Conservation (phyloP, 2,888 invertebrate species). For the Acronicta psi region DNA sequence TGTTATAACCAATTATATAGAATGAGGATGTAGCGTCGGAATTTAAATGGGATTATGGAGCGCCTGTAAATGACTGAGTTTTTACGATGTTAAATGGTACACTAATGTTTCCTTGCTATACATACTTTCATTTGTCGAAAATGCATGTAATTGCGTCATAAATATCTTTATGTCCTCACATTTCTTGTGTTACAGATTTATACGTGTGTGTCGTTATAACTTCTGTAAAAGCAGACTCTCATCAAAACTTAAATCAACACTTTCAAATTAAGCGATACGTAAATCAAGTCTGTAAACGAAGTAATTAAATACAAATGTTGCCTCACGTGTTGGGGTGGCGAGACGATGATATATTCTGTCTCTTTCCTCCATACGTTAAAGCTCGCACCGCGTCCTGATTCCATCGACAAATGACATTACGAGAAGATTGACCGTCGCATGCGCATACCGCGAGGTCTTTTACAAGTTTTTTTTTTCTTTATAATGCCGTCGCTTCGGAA, state of each 20-base stretch:
- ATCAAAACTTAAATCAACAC: conserved; percentile 79
- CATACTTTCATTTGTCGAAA: conserved; percentile 43
- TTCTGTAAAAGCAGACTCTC: conserved; percentile 61
- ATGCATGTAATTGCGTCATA: conserved; percentile 44
- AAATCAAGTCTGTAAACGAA: conserved; percentile 77
- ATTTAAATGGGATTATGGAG: conserved; percentile 64
- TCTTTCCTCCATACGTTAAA: conserved; percentile 49
- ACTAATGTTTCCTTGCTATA: conserved; percentile 37
- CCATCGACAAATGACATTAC: conserved; percentile 72
- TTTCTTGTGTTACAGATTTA: conserved; percentile 57
- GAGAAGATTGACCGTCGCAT: conserved; percentile 68
- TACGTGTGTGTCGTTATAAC: conserved; percentile 56
- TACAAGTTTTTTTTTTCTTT: conserved; percentile 56
- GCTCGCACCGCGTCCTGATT: conserved; percentile 55
- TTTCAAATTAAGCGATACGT: conserved; percentile 77
- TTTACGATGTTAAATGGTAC: conserved; percentile 47
- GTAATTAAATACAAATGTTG: conserved; percentile 79
- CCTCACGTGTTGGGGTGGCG: conserved; percentile 59
- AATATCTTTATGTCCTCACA: conserved; percentile 49
- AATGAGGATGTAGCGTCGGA: conserved; percentile 64
- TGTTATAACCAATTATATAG: conserved; percentile 69
- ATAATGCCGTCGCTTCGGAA: conserved; percentile 31
- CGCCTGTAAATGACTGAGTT: conserved; percentile 47
- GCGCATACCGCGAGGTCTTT: conserved; percentile 60
- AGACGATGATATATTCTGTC: conserved; percentile 50